Base-by-base conservation (phyloP, 2,113 vertebrate species). In the Sisor rabdophorus region DNA sequence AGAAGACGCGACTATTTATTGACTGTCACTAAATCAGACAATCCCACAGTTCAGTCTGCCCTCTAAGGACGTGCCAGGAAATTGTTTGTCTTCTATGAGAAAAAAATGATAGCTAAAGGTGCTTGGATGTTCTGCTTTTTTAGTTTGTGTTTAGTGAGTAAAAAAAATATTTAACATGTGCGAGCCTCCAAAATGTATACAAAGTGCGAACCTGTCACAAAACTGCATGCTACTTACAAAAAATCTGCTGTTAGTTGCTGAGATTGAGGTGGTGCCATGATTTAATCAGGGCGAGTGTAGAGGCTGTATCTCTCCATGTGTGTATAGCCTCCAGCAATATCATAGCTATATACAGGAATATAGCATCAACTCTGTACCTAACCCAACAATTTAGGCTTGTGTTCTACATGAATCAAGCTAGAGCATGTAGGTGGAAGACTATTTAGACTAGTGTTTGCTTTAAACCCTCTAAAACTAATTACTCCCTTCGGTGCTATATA, bases 11-110 rank as follows among this genome's bases (percentile, higher is more conserved):
- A 54, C 28, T 70, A 19, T 54, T 91, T 93, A 94, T 92, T 88
- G 88, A 10, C 40, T 1, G 86, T 91, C 76, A 40, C 87, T 88
- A 91, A 91, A 94, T 91, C 92, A 92, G 90, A 87, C 90, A 90
- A 90, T 91, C 88, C 85, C 91, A 90, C 85, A 79, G 89, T 86
- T 89, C 85, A 79, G 86, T 88, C 87, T 87, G 89, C 90, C 91
- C 87, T 89, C 92, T 92, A 92, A 93, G 90, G 11, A 28, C 7
- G 22, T 48, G 47, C 17, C n/a, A 24, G 9, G 12, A 68, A 22
- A 44, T 15, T 54, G 54, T 71, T 12, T 52, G 15, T 28, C 15
- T 16, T 17, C 11, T 20, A 16, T 20, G 48, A 30, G 44, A 20
- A 53, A 20, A 10, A 52, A 54, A 32, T 54, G 17, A 71, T 54